Evolutionary conservation across 2,888 invertebrate species (phyloP), one percentile per base, ranked within the genome.

Genomic region (Melinaea marsaeus): DNA sequence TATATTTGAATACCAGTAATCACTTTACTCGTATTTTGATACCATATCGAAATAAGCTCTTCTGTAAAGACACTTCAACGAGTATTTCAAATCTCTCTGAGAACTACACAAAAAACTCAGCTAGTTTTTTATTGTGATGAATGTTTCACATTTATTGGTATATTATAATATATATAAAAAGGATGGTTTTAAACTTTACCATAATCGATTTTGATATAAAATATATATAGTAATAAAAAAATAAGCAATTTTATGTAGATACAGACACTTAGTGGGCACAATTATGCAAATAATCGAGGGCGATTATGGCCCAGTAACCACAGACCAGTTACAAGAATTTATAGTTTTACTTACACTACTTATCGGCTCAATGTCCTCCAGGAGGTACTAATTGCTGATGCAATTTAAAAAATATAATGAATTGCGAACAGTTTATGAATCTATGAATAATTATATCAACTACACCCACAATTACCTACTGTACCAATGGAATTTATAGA

Each of bases 241-340:
- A 86, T 80, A 83, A 75, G 84, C 85, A 88, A 86, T 88, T 88
- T 88, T 85, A 89, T 90, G 88, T 83, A 89, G 86, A 89, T 88
- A 80, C 76, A 71, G 79, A 86, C 86, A 85, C 88, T 88, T 87
- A 85, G 79, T 79, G 80, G 75, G 76, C 74, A 85, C 85, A 88
- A 88, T 89, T 89, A 90, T 89, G 89, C 84, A 89, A 90, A 89
- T 89, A 81, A 77, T 75, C 79, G 71, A 79, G 78, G 81, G 81
- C 82, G 83, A 85, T 88, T 86, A 89, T 85, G 85, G 83, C 79
- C 81, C 81, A 83, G 85, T 86, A 87, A 85, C 83, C 79, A 86
- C 80, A 75, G 78, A 79, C 83, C 86, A 84, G 85, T 80, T 78
- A 77, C 79, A 76, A 79, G 81, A 86, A 88, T 88, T 87, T 86